Evolutionary conservation across 2,113 vertebrate species (phyloP), one percentile per base, ranked within the genome.

Genomic region (Narcine bancroftii): DNA sequence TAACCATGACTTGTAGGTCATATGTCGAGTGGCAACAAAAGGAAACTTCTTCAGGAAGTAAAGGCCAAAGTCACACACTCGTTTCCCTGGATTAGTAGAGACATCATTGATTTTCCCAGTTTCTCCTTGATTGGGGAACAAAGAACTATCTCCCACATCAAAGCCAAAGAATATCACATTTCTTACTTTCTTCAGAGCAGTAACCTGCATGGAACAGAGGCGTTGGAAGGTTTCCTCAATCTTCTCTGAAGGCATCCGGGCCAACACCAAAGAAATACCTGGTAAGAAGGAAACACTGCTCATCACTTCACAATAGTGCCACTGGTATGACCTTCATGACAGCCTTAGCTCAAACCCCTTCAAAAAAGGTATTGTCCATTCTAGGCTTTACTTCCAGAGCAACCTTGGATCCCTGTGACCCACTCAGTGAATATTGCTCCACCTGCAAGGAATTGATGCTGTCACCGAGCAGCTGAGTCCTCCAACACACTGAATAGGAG

Each of bases 241-340:
- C 95, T 99, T 99, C 94, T 99, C 98, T 95, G 99, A 94, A n/a
- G 99, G 99, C 92, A 99, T 97, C 92, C 99, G 96, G 93, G 98
- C 98, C 60, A 99, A 95, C 69, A 99, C 99, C 93, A 99, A 94
- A 0, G 98, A 98, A 0, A 98, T 99, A 81, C 98, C 98, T 99
- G 94, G 26, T 36, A 81, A 93, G 92, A 71, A 39, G 66, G 77
- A 93, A 76, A 92, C 3, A 71, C 0, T 3, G 53, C n/a, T 87
- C 19, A 15, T 87, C 81, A 87, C 53, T 60, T 17, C 7, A 60
- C n/a, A 87, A 87, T 7, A 87, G 33, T 3, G 15, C 15, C 2
- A 50, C 53, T 36, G 81, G 60, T 17, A 87, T 36, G 0, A 87
- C 33, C 81, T 29, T 2, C 81, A 33, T 11, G 10, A 7, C n/a